Evolutionary conservation across 2,888 invertebrate genomes (phyloP).

Genomic region (Lasioglossum pauxillum): DNA sequence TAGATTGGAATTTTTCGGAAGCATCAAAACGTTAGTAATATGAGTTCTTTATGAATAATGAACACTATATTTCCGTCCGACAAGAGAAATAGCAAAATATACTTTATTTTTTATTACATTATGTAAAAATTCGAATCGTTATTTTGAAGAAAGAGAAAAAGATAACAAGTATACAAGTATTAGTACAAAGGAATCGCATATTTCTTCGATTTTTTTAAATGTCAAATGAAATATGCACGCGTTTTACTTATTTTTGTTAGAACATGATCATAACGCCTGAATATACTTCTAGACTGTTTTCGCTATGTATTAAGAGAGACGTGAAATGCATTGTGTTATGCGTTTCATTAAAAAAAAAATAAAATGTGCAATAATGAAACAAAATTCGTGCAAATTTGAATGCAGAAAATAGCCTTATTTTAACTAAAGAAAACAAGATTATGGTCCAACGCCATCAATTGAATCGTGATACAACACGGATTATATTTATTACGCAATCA

Average conservation of each 20-base stretch:
- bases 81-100: constrained; percentile 31
- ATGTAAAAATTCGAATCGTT: constrained; percentile 15
- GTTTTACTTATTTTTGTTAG: constrained; percentile 45
- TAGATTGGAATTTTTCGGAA: constrained; percentile 7
- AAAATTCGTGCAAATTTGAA: constrained; percentile 23
- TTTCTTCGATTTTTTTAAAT: constrained; percentile 8
- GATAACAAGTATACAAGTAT: constrained; percentile 39
- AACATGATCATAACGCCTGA: constrained; percentile 14
- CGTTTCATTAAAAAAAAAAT: not conserved
- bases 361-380: constrained; percentile 46
- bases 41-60: constrained; percentile 20
- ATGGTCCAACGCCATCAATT: not conserved
- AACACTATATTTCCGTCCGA: constrained; percentile 51
- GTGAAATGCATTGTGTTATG: constrained; percentile 8
- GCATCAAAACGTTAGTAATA: constrained; percentile 28
- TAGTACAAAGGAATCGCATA: constrained; percentile 46
- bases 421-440: not conserved
- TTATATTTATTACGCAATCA: constrained; percentile 33
- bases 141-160: constrained; percentile 6
- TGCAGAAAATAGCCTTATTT: constrained; percentile 15
- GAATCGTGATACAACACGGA: constrained; percentile 9
- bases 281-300: constrained; percentile 40
- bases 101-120: constrained; percentile 20
- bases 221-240: constrained; percentile 21
- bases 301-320: constrained; percentile 9